These are phyloP conservation scores for Mamestra brassicae DNA, from an alignment of 2,888 invertebrate genomes.

Conservation along the genomic window DNA sequence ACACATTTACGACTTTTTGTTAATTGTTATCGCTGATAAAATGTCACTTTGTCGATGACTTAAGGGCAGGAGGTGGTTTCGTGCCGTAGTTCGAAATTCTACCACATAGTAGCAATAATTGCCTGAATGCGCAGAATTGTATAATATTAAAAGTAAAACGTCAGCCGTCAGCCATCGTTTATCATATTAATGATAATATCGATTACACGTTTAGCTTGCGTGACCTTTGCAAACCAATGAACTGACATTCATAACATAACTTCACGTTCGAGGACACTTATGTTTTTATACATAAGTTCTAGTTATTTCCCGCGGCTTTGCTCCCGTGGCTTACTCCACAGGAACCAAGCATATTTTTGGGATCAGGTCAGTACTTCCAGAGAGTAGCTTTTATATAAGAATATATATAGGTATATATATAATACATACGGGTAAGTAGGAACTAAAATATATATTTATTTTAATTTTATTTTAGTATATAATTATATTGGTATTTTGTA, in stretches of 20 bases:
- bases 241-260: conserved; percentile 12
- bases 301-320: background rate
- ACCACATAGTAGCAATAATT: no score
- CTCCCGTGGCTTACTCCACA: no score
- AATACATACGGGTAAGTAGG: no score
- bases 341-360: background rate
- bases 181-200: conserved; percentile 31
- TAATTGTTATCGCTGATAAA: no score
- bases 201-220: conserved; percentile 23
- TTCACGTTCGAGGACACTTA: background rate
- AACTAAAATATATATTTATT: background rate
- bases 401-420: no score
- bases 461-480: background rate
- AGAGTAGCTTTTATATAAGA: no score
- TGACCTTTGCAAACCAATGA: conserved; percentile 41
- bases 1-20: no score
- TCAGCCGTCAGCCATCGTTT: conserved; percentile 8
- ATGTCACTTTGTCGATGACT: no score
- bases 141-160: background rate
- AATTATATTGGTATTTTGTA: conserved; percentile 1
- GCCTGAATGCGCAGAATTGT: background rate
- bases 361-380: no score
- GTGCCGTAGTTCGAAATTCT: background rate
- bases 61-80: no score
- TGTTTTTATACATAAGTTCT: background rate